These are phyloP conservation scores for Phymanthus crucifer DNA, from an alignment of 92 coral and sea anemone genomes.

Conservation along the genomic window DNA sequence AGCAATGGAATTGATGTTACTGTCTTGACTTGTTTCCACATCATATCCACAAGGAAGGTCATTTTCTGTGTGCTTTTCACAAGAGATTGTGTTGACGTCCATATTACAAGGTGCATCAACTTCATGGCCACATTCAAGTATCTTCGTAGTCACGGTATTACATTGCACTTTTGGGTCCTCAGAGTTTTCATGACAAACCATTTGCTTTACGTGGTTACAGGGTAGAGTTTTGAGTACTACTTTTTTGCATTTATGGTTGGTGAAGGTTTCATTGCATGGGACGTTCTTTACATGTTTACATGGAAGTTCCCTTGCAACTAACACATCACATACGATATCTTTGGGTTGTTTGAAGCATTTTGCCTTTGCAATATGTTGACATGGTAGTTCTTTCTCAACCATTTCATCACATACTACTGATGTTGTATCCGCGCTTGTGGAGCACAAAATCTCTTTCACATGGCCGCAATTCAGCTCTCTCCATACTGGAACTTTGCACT, in stretches of 20 bases:
- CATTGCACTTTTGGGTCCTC: background rate
- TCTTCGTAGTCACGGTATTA: background rate
- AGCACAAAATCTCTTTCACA: background rate
- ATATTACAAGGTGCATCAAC: background rate
- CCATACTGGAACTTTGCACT: background rate
- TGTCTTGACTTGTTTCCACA: background rate
- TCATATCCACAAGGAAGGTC: background rate
- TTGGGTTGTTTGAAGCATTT: background rate
- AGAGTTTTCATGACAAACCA: background rate
- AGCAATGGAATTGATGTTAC: background rate
- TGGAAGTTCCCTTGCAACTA: background rate
- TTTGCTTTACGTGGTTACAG: background rate
- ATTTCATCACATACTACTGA: background rate
- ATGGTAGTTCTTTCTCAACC: slow-evolving; percentile 1
- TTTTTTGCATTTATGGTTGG: background rate
- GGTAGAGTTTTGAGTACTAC: background rate
- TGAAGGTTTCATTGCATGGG: background rate
- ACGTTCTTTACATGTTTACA: background rate
- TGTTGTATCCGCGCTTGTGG: background rate
- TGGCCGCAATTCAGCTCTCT: background rate
- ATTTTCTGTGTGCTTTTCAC: background rate
- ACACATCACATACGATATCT: background rate
- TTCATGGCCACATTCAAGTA: background rate
- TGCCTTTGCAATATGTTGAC: background rate
- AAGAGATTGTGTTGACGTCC: background rate